Evolutionary conservation across 2,888 invertebrate species (phyloP), one percentile per base, ranked within the genome.

Genomic region (Drosophila mettleri): DNA sequence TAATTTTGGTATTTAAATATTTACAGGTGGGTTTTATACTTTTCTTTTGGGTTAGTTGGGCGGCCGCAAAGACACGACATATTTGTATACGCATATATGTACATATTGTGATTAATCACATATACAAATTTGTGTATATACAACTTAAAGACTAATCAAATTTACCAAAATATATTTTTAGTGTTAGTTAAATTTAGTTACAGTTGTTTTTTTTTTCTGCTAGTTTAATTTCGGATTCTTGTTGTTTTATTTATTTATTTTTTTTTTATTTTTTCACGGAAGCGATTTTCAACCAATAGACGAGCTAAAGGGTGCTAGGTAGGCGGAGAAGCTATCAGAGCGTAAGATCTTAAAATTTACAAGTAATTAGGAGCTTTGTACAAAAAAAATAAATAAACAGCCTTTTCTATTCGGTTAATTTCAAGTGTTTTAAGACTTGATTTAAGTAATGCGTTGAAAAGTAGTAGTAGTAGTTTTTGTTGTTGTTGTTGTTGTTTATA

Each of bases 121-220:
- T 63, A 69, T 79, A 83, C 88, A 86, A 86, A 66, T 69, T 74
- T 80, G 63, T 86, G 82, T 90, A 89, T 89, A 83, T 89, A 89
- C 89, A 90, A 85, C 89, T 90, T 89, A 89, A 71, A 74, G 70
- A 72, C 90, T 89, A 89, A 64, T 78, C 82, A 89, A 86, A 74
- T 71, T 75, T 80, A 89, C 89, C 90, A 87, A 90, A 89, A 79
- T 68, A 58, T 70, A 62, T 74, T 77, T 61, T 69, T 74, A 69
- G 65, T 65, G 86, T 89, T 90, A 89, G 85, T 90, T 69, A 80
- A 90, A 90, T 90, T 88, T 89, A 90, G 90, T 89, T 89, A 88
- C 88, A 89, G 68, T 76, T 80, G 43, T 69, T 52, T 72, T 59
- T 16, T 27, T 29, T 29, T 16, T 31, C 48, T 48, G 48, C 29